Conservation (phyloP, 2,113 vertebrate genomes). For the Pogona vitticeps region DNA sequence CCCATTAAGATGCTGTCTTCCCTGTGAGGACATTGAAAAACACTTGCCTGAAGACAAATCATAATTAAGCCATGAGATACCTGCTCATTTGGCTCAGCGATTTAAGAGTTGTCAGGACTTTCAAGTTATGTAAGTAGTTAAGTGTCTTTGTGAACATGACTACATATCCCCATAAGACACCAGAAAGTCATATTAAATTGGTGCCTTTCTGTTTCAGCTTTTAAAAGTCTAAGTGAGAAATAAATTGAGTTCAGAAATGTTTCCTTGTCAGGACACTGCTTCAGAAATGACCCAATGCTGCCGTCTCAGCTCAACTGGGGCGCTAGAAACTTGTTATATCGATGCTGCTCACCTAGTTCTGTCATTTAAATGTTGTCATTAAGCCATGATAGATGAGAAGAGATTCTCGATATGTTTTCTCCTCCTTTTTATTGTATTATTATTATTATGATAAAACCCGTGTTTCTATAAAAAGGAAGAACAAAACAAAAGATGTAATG, state of each 20-base stretch:
- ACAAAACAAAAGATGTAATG: background rate
- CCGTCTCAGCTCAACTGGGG: constrained; percentile 41
- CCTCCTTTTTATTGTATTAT: constrained; percentile 20
- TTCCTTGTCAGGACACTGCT: constrained; percentile 65
- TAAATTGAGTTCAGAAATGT: constrained; percentile 67
- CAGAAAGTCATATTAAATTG: constrained; percentile 39
- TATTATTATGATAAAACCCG: background rate
- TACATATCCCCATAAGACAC: constrained; percentile 8
- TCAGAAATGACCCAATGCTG: constrained; percentile 61
- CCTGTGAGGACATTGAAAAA: background rate
- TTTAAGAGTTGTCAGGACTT: constrained; percentile 39
- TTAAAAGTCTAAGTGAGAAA: constrained; percentile 64
- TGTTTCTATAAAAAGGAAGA: constrained; percentile 13
- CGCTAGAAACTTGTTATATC: constrained; percentile 48
- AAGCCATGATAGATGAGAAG: constrained; percentile 46
- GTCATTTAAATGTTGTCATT: constrained; percentile 61
- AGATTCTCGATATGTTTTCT: constrained; percentile 27
- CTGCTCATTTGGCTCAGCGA: constrained; percentile 21
- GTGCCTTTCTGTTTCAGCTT: constrained; percentile 22
- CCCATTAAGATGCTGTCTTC: background rate
- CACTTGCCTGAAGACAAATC: background rate
- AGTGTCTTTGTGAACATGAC: constrained; percentile 34
- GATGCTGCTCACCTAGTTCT: constrained; percentile 43
- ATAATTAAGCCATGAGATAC: constrained; percentile 15
- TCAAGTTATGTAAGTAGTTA: constrained; percentile 24